Conservation (phyloP, 2,113 vertebrate genomes). For the Neotoma lepida region DNA sequence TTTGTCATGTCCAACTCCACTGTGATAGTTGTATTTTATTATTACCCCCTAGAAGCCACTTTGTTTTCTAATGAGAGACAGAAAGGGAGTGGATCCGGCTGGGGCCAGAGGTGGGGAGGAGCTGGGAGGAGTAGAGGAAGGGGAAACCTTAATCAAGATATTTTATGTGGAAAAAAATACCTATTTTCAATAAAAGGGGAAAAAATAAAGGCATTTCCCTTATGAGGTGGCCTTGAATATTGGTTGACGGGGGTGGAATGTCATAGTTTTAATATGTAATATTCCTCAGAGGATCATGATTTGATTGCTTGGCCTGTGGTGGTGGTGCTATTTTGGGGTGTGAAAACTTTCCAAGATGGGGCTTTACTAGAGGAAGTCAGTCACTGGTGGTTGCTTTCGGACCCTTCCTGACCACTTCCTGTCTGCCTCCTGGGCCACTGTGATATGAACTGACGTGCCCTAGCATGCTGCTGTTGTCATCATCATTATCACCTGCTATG, state of each 20-base stretch:
- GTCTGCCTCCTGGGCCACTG: background rate
- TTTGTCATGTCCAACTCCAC: background rate
- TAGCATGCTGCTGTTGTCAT: background rate
- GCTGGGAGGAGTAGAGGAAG: background rate
- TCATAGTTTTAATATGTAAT: background rate
- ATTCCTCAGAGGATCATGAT: background rate
- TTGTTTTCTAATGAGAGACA: background rate
- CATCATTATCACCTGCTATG: no score
- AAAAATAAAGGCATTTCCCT: background rate
- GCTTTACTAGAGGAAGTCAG: background rate
- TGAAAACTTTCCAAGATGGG: background rate
- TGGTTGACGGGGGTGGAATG: background rate
- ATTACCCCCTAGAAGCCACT: background rate
- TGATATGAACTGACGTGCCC: background rate
- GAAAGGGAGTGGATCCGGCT: background rate
- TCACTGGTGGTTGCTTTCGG: background rate
- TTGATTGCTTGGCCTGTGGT: background rate
- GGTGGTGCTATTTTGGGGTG: background rate
- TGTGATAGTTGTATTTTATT: background rate
- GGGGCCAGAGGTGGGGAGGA: background rate
- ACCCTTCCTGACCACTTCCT: background rate
- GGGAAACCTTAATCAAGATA: background rate
- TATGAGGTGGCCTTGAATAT: background rate
- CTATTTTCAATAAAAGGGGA: background rate
- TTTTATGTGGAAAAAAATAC: background rate